Conservation (phyloP, 2,797 vertebrate species). For the Sebastes minor region DNA sequence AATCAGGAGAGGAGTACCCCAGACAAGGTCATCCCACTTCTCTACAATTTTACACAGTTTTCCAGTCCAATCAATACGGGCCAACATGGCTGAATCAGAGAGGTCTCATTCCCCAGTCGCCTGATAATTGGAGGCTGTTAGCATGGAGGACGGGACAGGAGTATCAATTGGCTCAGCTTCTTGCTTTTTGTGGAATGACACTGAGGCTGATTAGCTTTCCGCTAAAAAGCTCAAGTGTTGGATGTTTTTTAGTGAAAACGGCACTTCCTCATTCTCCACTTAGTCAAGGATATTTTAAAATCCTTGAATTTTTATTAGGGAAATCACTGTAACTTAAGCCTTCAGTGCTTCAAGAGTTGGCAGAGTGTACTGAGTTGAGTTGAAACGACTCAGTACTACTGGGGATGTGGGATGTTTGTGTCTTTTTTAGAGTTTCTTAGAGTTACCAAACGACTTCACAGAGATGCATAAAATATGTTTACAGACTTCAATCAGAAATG, state of each 20-base stretch:
- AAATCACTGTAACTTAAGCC: not conserved
- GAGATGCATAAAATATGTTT: not conserved
- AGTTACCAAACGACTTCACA: not conserved
- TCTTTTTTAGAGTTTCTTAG: not conserved
- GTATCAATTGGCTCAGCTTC: slow-evolving; percentile 9
- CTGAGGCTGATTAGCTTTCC: not conserved
- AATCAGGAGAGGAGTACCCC: slow-evolving; percentile 33
- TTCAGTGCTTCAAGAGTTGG: not conserved
- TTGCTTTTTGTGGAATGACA: not conserved
- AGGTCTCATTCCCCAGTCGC: slow-evolving; percentile 35
- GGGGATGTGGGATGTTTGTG: not conserved
- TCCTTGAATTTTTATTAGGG: not conserved
- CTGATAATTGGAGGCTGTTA: slow-evolving; percentile 59
- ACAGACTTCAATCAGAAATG: not conserved
- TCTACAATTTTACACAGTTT: slow-evolving; percentile 47
- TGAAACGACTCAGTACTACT: not conserved
- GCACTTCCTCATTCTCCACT: not conserved
- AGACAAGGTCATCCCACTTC: slow-evolving; percentile 62
- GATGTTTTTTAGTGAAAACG: not conserved
- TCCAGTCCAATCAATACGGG: slow-evolving; percentile 58
- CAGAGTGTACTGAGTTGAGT: not conserved
- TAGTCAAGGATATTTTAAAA: not conserved
- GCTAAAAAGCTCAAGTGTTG: not conserved
- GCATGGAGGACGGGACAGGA: slow-evolving; percentile 11
- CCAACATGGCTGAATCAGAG: slow-evolving; percentile 46